phyloP scores from a whole-genome alignment of 1,140 invertebrate genomes.

The Thaumatotibia leucotreta region DNA sequence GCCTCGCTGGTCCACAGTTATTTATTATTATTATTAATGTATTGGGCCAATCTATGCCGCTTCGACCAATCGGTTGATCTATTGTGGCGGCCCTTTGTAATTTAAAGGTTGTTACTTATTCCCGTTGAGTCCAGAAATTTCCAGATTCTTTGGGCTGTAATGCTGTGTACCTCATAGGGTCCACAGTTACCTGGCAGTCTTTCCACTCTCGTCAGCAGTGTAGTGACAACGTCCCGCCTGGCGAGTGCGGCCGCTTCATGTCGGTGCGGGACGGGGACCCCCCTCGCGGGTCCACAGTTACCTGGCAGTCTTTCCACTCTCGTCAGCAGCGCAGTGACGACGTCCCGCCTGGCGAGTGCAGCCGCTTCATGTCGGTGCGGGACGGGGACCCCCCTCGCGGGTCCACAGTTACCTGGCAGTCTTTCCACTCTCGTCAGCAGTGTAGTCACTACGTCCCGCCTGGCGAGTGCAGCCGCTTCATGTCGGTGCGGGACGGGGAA shows the following conservation, averaged over 20 bases:
- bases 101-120: no score
- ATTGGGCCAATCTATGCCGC: no score
- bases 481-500: constrained; percentile 80
- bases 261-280: not conserved
- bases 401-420: constrained; percentile 76
- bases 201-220: constrained; percentile 77
- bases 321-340: constrained; percentile 58
- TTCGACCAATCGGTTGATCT: no score
- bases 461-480: constrained; percentile 44
- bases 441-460: not conserved
- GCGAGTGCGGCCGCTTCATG: constrained; percentile 47
- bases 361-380: constrained; percentile 50
- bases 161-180: no score
- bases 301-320: constrained; percentile 80
- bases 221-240: not conserved
- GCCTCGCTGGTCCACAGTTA: no score
- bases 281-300: no score
- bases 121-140: no score
- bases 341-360: not conserved
- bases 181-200: constrained; percentile 77
- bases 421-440: constrained; percentile 77
- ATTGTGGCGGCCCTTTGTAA: no score
- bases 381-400: not conserved
- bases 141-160: no score
- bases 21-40: no score